phyloP scores from a whole-genome alignment of 1,140 invertebrate genomes.

The Eubasilissa regina region DNA sequence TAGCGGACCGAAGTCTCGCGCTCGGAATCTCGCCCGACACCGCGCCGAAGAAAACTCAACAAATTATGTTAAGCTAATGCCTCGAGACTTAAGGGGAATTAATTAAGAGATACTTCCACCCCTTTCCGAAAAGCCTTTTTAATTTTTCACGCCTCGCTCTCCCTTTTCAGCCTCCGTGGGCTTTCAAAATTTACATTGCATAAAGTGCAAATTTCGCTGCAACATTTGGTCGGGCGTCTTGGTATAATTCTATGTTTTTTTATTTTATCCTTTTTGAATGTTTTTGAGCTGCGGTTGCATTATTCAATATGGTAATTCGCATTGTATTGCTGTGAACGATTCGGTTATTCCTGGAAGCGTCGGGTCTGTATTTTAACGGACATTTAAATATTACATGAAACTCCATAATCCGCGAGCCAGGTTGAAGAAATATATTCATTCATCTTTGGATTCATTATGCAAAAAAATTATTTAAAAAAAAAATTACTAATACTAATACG shows the following conservation, averaged over 20 bases:
- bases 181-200: conserved; percentile 31
- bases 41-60: neutral
- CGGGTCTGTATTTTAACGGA: no score
- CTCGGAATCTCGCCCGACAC: no score
- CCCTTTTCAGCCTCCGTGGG: neutral
- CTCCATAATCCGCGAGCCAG: no score
- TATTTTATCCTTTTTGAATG: conserved; percentile 1
- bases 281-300: conserved; percentile 21
- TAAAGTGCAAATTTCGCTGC: conserved; percentile 38
- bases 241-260: conserved; percentile 5
- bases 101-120: conserved; percentile 6
- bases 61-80: conserved; percentile 41
- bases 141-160: conserved; percentile 7
- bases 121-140: neutral
- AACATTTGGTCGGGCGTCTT: conserved; percentile 29
- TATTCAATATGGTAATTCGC: conserved; percentile 15
- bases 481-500: no score
- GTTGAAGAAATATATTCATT: no score
- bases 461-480: no score
- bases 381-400: no score
- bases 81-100: conserved; percentile 14
- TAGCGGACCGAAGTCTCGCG: neutral
- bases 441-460: no score
- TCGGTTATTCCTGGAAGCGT: no score
- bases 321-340: no score